Percentiles rank a stretch among this genome's conserved stretches.
These are phyloP conservation scores for Bombyx mandarina DNA, from an alignment of 1,140 invertebrate species.

Conservation along the genomic window DNA sequence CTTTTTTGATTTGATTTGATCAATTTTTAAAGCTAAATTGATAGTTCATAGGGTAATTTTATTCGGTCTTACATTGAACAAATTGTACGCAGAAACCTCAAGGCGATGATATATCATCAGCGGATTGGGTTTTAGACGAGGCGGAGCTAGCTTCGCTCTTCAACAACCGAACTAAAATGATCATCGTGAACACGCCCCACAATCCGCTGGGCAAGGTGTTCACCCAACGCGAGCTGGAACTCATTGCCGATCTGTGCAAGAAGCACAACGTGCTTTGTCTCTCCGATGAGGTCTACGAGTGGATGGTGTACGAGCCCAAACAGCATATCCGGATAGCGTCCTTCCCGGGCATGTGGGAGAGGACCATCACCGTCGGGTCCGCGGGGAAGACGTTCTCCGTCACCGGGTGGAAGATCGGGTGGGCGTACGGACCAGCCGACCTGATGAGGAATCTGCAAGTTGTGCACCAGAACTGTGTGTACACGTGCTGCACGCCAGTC, in stretches of 20 bases:
- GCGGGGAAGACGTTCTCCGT: constrained; percentile 98
- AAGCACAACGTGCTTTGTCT: constrained; percentile 94
- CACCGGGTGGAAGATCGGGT: constrained; percentile 98
- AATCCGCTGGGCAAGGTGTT: constrained; percentile 97
- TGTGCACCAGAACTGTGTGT: constrained; percentile 95
- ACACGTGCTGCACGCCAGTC: constrained; percentile 89
- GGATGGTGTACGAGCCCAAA: constrained; percentile 90
- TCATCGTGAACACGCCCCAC: constrained; percentile 97
- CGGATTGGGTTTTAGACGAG: constrained; percentile 92
- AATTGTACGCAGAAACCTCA: too few species aligned
- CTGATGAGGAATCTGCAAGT: constrained; percentile 87
- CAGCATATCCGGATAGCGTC: constrained; percentile 96
- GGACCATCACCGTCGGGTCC: constrained; percentile 97
- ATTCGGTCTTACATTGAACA: too few species aligned
- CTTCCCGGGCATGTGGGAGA: constrained; percentile 96
- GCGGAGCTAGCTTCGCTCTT: constrained; percentile 88
- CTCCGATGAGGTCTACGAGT: constrained; percentile 99
- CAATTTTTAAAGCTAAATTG: too few species aligned
- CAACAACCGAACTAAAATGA: constrained; percentile 92
- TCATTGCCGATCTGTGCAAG: constrained; percentile 90
- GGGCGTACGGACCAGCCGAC: constrained; percentile 91
- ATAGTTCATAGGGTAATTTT: too few species aligned
- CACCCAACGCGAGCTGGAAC: constrained; percentile 77
- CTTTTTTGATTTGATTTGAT: too few species aligned
- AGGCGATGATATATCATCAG: constrained; percentile 73